Evolutionary conservation across 1,140 invertebrate genomes (phyloP).

Genomic region (Anastatus disparis): DNA sequence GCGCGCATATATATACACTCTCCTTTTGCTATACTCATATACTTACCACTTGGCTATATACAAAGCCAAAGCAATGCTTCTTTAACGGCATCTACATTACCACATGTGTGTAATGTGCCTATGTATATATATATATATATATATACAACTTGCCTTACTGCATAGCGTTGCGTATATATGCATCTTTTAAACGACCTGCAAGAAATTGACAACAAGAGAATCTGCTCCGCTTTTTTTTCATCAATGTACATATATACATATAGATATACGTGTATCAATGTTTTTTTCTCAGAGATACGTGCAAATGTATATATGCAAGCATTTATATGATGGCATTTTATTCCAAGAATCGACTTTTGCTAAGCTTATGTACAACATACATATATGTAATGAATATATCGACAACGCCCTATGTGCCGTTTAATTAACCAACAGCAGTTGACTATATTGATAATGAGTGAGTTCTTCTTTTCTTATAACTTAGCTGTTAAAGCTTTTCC

Average conservation of each 20-base stretch:
- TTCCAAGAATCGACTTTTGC: conserved; percentile 56
- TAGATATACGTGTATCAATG: neutral
- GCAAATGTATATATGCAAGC: conserved; percentile 15
- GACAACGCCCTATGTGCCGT: conserved; percentile 51
- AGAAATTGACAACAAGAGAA: neutral
- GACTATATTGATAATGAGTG: conserved; percentile 49
- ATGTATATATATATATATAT: neutral
- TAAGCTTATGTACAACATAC: too few relatives aligned
- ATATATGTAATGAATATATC: too few relatives aligned
- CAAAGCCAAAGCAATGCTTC: too few relatives aligned
- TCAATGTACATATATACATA: too few relatives aligned
- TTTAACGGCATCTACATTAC: neutral
- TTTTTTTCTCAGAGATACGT: neutral
- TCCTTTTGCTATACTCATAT: too few relatives aligned
- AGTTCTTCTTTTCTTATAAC: conserved; percentile 22
- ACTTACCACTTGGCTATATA: neutral
- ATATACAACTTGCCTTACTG: neutral
- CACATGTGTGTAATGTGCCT: conserved; percentile 42
- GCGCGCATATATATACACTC: too few relatives aligned
- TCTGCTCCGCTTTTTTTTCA: too few relatives aligned
- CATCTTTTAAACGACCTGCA: neutral
- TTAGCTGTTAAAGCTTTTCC: neutral
- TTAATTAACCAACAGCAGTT: conserved; percentile 60
- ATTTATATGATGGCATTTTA: conserved; percentile 59
- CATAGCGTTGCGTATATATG: neutral